Evolutionary conservation across 2,888 invertebrate species (phyloP), one percentile per base, ranked within the genome.

Genomic region (Chymomyza amoena): DNA sequence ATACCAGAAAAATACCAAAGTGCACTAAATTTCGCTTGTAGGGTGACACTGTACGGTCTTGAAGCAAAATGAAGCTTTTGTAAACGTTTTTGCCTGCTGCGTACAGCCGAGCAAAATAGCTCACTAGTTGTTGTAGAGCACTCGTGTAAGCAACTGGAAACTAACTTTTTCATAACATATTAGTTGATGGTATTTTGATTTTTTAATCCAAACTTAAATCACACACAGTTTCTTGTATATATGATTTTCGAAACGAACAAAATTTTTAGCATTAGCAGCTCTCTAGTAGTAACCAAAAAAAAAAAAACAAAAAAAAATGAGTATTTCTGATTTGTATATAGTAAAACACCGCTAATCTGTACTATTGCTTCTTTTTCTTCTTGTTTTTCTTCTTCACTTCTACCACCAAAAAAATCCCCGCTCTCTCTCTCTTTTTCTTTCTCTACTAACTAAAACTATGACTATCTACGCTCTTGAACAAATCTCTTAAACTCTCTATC

Each of bases 331-430:
- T 78, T 78, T 83, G 83, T 84, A 83, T 80, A 84, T 87, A 84
- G 85, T 70, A 81, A 84, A 81, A 84, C 84, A 84, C 83, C 74
- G 84, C 84, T 84, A 84, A 84, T 84, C 84, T 87, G 85, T 87
- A 84, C 84, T 84, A 83, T 84, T 84, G 84, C 84, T 84, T 84
- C 82, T 84, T 84, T 80, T 83, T 82, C 80, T 83, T 86, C 81
- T 73, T 75, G 84, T 81, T 75, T 75, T 84, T 86, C 80, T 84
- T 77, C 75, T 84, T 87, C 81, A 87, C 85, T 78, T 81, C 69
- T 76, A 75, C 82, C 85, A 87, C 84, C 62, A 75, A 69, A 77
- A 64, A 75, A 69, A 77, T 78, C 73, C 72, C 73, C 76, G 68
- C 76, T 72, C 72, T 74, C 77, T 73, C 71, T 83, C 83, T 81